Percentiles rank a stretch among this genome's conserved stretches.
Conservation (phyloP, 1,140 invertebrate species). For the Pseudoatta argentina region DNA sequence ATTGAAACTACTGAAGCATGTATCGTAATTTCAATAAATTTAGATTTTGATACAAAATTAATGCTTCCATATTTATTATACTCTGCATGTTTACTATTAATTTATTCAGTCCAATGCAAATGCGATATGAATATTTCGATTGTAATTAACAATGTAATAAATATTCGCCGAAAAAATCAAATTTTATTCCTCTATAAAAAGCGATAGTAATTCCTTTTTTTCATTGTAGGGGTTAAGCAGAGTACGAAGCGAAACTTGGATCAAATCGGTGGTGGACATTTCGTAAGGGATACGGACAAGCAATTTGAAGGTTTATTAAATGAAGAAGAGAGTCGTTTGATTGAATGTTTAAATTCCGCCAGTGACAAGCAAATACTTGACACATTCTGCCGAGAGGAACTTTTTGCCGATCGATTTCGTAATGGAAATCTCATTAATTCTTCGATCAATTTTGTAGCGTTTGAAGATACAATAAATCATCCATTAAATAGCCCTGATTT, state of each 20-base stretch:
- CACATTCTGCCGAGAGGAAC: not conserved
- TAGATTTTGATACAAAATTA: not conserved
- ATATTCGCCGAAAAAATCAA: conserved; percentile 7
- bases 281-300: conserved; percentile 20
- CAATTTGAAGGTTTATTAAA: not conserved
- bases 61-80: not conserved
- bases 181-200: not conserved
- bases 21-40: conserved; percentile 37
- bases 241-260: conserved; percentile 81
- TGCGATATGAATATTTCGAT: conserved; percentile 2
- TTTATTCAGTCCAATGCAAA: not conserved
- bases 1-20: not conserved
- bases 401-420: not conserved
- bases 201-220: conserved; percentile 13
- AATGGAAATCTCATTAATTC: conserved; percentile 13
- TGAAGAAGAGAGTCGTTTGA: not conserved
- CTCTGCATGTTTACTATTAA: not conserved
- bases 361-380: not conserved
- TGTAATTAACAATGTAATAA: conserved; percentile 7
- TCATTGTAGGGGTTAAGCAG: conserved; percentile 14
- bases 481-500: not conserved
- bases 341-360: not conserved
- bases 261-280: conserved; percentile 28
- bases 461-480: not conserved
- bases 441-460: not conserved